Conservation (phyloP, 2,888 invertebrate genomes). For the Tipula confusa region DNA sequence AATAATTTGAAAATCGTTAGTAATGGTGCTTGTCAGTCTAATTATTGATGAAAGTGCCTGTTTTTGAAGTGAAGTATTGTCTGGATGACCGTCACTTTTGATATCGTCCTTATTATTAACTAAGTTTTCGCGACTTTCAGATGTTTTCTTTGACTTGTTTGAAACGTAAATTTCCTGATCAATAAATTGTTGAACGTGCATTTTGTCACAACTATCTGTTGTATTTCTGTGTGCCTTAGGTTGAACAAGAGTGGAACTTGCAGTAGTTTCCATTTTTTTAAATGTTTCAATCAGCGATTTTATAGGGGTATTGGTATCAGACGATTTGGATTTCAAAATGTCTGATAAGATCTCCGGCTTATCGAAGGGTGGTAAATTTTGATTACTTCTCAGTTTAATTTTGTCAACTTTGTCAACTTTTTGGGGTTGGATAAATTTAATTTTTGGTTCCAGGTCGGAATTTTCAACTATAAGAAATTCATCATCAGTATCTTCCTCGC, state of each 20-base stretch:
- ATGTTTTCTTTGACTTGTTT: neutral
- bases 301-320: neutral
- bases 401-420: conserved; percentile 46
- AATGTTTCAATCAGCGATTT: neutral
- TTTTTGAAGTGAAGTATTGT: neutral
- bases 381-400: neutral
- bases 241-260: neutral
- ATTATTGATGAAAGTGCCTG: no score
- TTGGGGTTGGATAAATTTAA: conserved; percentile 40
- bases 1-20: no score
- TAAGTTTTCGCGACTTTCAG: neutral
- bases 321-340: neutral
- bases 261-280: neutral
- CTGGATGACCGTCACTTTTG: neutral
- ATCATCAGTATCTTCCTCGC: conserved; percentile 37
- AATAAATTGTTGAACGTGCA: neutral
- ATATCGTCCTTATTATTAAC: neutral
- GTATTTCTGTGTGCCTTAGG: neutral
- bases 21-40: no score
- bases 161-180: neutral
- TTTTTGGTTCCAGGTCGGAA: neutral
- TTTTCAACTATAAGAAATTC: conserved; percentile 31
- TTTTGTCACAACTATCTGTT: neutral
- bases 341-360: neutral
- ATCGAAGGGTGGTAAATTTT: neutral